phyloP scores from a whole-genome alignment of 2,797 vertebrate species.

The Adrianichthys oophorus region DNA sequence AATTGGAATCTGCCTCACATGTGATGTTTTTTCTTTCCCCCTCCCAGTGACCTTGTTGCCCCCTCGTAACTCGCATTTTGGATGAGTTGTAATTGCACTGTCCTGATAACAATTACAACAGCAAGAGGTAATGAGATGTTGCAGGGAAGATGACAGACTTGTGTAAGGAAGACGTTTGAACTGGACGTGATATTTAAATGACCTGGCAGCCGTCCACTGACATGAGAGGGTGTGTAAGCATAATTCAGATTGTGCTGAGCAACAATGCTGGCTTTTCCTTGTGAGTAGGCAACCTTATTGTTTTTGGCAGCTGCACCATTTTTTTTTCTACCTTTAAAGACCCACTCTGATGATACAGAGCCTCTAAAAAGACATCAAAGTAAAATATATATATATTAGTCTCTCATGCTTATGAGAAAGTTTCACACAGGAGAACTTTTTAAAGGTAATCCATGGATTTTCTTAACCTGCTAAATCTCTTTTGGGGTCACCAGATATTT shows the following conservation, averaged over 20 bases:
- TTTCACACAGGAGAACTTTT: no score
- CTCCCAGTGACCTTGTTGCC: slow-evolving; percentile 41
- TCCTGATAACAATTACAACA: slow-evolving; percentile 30
- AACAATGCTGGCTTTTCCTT: slow-evolving; percentile 55
- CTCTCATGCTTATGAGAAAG: no score
- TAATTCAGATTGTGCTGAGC: slow-evolving; percentile 50
- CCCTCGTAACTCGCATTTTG: slow-evolving; percentile 25
- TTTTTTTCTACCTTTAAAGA: slow-evolving; percentile 4
- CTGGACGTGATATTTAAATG: slow-evolving; percentile 54
- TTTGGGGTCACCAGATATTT: no score
- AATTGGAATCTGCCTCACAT: slow-evolving; percentile 48
- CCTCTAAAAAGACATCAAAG: no score
- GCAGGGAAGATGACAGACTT: slow-evolving; percentile 34
- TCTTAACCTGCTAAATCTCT: no score
- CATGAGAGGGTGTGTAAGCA: slow-evolving; percentile 47
- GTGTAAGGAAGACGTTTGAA: slow-evolving; percentile 50
- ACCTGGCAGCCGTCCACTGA: slow-evolving; percentile 44
- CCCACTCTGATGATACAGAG: no score
- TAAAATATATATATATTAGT: no score
- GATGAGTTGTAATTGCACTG: slow-evolving; percentile 15
- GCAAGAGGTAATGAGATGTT: slow-evolving; percentile 44
- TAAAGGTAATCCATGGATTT: no score
- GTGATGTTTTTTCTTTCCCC: slow-evolving; percentile 46
- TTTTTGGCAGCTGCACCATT: slow-evolving; percentile 29
- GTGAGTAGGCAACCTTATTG: slow-evolving; percentile 47